A percentile compares a stretch with the other conserved stretches of the same genome.
phyloP scores from a whole-genome alignment of 2,797 vertebrate genomes.

The Eidolon dupreanum region DNA sequence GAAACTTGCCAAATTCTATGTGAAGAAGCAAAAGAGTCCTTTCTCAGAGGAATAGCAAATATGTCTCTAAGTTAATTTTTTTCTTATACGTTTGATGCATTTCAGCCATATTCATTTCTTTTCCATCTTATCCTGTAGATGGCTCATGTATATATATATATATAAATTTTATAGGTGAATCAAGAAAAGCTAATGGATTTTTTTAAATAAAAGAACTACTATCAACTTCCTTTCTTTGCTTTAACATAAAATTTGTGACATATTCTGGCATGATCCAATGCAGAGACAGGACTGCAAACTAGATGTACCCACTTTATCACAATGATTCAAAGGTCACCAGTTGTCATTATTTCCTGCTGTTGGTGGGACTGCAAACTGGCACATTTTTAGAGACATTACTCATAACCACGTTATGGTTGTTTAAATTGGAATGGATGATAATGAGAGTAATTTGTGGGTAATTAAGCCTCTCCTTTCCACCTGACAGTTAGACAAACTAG shows the following conservation, averaged over 20 bases:
- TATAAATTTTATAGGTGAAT: neutral
- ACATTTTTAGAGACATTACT: constrained; percentile 69
- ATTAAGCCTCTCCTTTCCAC: constrained; percentile 69
- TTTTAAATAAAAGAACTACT: neutral
- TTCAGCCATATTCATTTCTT: neutral
- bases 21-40: neutral
- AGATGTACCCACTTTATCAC: neutral
- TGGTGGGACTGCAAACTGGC: neutral
- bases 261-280: neutral
- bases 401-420: constrained; percentile 38
- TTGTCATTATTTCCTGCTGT: neutral
- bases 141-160: neutral
- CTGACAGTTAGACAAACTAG: constrained; percentile 69
- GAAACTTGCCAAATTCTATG: neutral
- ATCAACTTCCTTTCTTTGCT: neutral
- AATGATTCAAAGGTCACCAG: neutral
- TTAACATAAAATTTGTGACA: neutral
- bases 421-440: constrained; percentile 67
- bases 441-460: constrained; percentile 70
- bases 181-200: neutral
- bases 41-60: neutral
- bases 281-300: neutral
- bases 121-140: neutral
- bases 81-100: neutral
- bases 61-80: neutral